Conservation (phyloP, 2,888 invertebrate species). For the Resseliella maxima region DNA sequence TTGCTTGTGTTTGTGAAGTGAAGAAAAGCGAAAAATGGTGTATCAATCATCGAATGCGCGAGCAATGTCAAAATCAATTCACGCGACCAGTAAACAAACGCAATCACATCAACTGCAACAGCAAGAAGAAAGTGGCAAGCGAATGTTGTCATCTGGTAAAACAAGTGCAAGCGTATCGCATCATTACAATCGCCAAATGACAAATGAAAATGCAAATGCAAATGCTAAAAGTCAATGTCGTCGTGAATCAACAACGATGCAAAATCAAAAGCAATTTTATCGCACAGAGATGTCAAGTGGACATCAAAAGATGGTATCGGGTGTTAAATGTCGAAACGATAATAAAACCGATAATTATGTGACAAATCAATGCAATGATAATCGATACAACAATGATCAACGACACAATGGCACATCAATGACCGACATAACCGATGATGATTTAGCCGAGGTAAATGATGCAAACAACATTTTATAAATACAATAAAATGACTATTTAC, state of each 20-base stretch:
- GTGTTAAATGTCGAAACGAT: background rate
- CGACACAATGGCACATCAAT: background rate
- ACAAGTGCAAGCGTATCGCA: background rate
- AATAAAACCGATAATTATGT: background rate
- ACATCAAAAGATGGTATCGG: background rate
- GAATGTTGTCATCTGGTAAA: background rate
- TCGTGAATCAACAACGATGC: background rate
- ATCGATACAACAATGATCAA: background rate
- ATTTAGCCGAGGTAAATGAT: constrained; percentile 39
- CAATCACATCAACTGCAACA: constrained; percentile 23
- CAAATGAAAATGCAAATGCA: background rate
- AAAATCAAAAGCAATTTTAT: background rate
- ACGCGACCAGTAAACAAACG: constrained; percentile 5
- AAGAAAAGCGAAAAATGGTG: background rate
- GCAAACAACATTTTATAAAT: background rate
- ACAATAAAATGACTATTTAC: background rate
- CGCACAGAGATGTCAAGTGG: constrained; percentile 10
- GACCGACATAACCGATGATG: constrained; percentile 1
- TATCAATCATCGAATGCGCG: constrained; percentile 41
- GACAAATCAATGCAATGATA: too few species aligned
- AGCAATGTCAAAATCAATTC: constrained; percentile 45
- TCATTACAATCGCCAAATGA: background rate
- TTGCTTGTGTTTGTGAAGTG: background rate
- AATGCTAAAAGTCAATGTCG: constrained; percentile 39
- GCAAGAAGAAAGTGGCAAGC: background rate